Evolutionary conservation across 2,888 invertebrate species (phyloP).

Genomic region (Platycheirus rosarum): DNA sequence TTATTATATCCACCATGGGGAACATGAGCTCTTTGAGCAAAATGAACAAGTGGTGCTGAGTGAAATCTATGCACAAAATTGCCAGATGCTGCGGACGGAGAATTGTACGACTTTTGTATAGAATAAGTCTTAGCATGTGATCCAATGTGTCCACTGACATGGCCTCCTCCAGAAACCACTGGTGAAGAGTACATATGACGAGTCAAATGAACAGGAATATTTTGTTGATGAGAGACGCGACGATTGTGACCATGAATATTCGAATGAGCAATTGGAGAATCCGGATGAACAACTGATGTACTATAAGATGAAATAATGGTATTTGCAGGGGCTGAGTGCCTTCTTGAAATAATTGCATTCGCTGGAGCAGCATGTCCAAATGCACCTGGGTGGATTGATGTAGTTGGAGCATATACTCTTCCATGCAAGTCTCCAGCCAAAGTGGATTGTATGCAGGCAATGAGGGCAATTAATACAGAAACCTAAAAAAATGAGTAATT

Average conservation of each 20-base stretch:
- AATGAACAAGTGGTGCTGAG: too few species aligned
- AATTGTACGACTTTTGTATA: too few species aligned
- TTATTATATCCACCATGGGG: too few species aligned
- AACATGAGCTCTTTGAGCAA: too few species aligned
- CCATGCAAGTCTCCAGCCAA: conserved; percentile 30
- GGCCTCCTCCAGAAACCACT: conserved; percentile 35
- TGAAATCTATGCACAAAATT: too few species aligned
- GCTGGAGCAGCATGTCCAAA: conserved; percentile 13
- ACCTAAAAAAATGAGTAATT: conserved; percentile 10
- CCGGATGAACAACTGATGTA: conserved; percentile 1
- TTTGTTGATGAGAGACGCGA: conserved; percentile 25
- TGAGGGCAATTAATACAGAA: conserved; percentile 16
- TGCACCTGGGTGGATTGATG: conserved; percentile 9
- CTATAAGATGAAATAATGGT: conserved; percentile 22
- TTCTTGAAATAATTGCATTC: conserved; percentile 13
- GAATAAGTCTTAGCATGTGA: too few species aligned
- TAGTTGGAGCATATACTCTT: conserved; percentile 1
- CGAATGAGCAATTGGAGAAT: conserved; percentile 19
- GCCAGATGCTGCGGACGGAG: too few species aligned
- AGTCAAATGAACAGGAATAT: conserved; percentile 41
- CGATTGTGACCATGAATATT: conserved; percentile 17
- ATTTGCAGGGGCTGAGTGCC: conserved; percentile 13
- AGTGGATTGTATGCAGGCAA: conserved; percentile 22
- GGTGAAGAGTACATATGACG: conserved; percentile 29
- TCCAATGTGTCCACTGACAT: conserved; percentile 34